Conservation (phyloP, 1,140 invertebrate genomes). For the Charaxes varanes region DNA sequence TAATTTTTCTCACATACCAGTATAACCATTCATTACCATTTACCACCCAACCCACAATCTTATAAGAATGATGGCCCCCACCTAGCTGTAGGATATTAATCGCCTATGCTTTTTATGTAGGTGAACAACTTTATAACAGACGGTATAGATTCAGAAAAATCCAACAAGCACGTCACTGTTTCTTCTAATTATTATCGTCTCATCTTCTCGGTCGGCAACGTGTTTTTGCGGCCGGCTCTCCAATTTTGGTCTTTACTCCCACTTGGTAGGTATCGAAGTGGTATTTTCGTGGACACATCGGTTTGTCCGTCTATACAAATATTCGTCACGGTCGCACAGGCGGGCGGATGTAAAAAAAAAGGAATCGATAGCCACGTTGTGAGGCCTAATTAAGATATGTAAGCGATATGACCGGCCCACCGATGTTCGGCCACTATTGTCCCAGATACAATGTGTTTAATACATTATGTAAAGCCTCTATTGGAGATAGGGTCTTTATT, state of each 20-base stretch:
- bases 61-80: no score
- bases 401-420: slow-evolving; percentile 44
- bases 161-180: slow-evolving; percentile 22
- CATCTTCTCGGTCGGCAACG: slow-evolving; percentile 17
- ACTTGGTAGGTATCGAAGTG: slow-evolving; percentile 20
- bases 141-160: slow-evolving; percentile 9
- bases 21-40: no score
- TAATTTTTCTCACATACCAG: no score
- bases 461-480: slow-evolving; percentile 27
- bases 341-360: slow-evolving; percentile 51
- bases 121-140: no score
- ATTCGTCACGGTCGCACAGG: slow-evolving; percentile 46
- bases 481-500: slow-evolving; percentile 14
- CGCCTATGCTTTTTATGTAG: no score
- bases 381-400: slow-evolving; percentile 67
- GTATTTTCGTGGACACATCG: slow-evolving; percentile 11
- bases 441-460: slow-evolving; percentile 27
- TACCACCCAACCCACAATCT: no score
- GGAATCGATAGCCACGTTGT: slow-evolving; percentile 44
- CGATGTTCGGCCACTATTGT: slow-evolving; percentile 28
- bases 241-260: slow-evolving; percentile 17
- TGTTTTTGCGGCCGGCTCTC: slow-evolving; percentile 7
- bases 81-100: no score
- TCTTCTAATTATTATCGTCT: slow-evolving; percentile 34
- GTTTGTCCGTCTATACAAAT: slow-evolving; percentile 41